Evolutionary conservation across 2,888 invertebrate species (phyloP).

Genomic region (Mesorhabditis belari): DNA sequence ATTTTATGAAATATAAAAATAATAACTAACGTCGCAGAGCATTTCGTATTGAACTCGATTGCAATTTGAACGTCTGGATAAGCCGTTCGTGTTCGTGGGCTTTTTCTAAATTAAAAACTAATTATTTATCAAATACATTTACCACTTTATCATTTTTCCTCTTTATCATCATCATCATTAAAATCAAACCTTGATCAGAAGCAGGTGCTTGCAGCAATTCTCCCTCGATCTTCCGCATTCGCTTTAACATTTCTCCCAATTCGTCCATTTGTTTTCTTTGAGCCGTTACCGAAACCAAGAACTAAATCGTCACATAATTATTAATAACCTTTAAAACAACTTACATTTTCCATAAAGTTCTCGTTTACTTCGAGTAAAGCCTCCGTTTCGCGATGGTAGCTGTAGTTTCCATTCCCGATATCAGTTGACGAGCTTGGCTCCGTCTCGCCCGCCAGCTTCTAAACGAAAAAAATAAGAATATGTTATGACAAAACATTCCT

Average conservation of each 20-base stretch:
- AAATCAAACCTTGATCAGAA: not conserved
- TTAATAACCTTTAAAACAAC: no score
- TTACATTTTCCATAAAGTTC: not conserved
- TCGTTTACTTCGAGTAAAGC: not conserved
- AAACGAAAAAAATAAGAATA: not conserved
- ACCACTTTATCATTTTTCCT: no score
- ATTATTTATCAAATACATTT: not conserved
- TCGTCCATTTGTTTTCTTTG: not conserved
- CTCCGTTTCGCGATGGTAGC: not conserved
- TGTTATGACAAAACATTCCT: no score
- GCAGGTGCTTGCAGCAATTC: not conserved
- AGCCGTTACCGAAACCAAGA: not conserved
- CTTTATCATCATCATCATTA: no score
- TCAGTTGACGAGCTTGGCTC: not conserved
- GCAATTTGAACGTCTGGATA: not conserved
- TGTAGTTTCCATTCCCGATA: not conserved
- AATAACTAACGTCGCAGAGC: not conserved
- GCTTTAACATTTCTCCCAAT: not conserved
- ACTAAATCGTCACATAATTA: no score
- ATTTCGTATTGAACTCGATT: not conserved
- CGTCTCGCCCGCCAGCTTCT: not conserved
- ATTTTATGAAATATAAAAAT: not conserved
- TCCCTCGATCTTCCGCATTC: not conserved
- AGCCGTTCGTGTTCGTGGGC: not conserved
- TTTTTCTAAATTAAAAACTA: not conserved